These are phyloP conservation scores for Chlamydotis undulata DNA, from an alignment of 2,113 vertebrate genomes.

Conservation along the genomic window DNA sequence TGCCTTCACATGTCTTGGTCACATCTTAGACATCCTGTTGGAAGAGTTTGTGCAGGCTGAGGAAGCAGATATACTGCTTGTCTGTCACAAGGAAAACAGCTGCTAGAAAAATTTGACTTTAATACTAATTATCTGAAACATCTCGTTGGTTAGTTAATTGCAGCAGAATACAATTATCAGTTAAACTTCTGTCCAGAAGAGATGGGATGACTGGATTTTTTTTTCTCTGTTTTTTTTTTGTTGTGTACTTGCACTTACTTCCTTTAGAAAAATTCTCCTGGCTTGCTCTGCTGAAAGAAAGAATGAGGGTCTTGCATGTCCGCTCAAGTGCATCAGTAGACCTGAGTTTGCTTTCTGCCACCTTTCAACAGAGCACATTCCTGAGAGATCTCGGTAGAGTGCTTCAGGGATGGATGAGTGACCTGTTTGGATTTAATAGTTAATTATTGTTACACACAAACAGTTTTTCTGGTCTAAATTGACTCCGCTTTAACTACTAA, in stretches of 20 bases:
- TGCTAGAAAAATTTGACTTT: conserved; percentile 31
- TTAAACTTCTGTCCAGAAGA: background rate
- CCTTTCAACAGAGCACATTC: background rate
- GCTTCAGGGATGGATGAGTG: background rate
- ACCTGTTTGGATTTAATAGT: conserved; percentile 16
- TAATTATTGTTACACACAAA: conserved; percentile 43
- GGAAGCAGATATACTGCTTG: background rate
- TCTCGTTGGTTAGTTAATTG: conserved; percentile 39
- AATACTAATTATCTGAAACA: conserved; percentile 53
- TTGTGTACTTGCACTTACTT: background rate
- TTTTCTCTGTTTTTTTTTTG: background rate
- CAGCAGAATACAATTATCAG: background rate
- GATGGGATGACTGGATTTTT: background rate
- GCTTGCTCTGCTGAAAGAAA: background rate
- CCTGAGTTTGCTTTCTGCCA: background rate
- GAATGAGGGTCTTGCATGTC: background rate
- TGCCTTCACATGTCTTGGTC: background rate
- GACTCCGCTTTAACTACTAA: conserved; percentile 26
- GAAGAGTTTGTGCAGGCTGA: background rate
- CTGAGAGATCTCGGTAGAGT: background rate
- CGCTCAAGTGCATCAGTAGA: background rate
- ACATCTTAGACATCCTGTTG: background rate
- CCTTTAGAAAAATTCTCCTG: background rate
- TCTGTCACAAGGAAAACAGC: conserved; percentile 26
- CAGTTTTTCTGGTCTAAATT: conserved; percentile 32